phyloP scores from a whole-genome alignment of 2,113 vertebrate species.

The Verasper variegatus region DNA sequence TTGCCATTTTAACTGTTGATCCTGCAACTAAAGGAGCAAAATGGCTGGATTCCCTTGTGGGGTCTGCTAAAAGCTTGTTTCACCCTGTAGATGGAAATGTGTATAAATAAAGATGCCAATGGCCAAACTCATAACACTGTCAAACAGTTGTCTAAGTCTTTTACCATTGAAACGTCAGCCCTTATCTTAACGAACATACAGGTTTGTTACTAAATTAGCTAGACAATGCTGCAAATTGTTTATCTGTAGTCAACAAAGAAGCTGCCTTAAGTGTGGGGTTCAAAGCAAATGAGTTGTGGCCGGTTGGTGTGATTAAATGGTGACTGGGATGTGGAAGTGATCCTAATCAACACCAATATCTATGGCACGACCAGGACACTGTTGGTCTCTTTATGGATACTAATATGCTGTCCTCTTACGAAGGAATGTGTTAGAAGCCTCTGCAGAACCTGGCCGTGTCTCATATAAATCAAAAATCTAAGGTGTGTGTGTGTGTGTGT shows the following conservation, averaged over 20 bases:
- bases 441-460: too few species aligned
- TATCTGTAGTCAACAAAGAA: background rate
- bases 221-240: background rate
- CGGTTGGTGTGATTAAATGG: too few species aligned
- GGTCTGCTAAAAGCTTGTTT: slow-evolving; percentile 13
- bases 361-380: too few species aligned
- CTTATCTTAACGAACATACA: background rate
- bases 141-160: slow-evolving; percentile 18
- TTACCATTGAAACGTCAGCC: slow-evolving; percentile 1
- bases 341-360: too few species aligned
- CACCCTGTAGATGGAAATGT: slow-evolving; percentile 19
- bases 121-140: slow-evolving; percentile 29
- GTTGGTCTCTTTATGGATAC: too few species aligned
- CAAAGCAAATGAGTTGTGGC: too few species aligned
- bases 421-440: too few species aligned
- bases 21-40: background rate
- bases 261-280: background rate
- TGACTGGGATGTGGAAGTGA: too few species aligned
- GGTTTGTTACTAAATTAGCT: background rate
- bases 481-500: too few species aligned
- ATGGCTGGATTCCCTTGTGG: background rate
- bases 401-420: too few species aligned
- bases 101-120: slow-evolving; percentile 37
- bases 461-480: too few species aligned
- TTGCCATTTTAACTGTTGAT: slow-evolving; percentile 31